phyloP scores from a whole-genome alignment of 2,888 invertebrate genomes.

The Noctua comes region DNA sequence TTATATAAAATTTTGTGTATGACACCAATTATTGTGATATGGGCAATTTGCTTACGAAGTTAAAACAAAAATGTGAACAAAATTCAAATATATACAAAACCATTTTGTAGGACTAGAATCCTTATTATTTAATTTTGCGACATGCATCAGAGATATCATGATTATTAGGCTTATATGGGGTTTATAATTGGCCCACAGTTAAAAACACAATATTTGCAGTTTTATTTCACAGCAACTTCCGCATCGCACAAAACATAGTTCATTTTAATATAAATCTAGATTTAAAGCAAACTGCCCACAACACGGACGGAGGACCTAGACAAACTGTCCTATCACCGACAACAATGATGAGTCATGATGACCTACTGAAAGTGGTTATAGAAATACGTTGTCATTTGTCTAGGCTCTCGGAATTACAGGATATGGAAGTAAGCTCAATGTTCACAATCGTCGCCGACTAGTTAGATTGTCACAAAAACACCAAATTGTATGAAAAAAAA shows the following conservation, averaged over 20 bases:
- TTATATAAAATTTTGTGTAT: slow-evolving; percentile 56
- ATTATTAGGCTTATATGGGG: not conserved
- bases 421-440: slow-evolving; percentile 66
- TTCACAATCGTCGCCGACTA: slow-evolving; percentile 71
- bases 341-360: not conserved
- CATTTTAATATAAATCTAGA: not conserved
- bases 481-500: slow-evolving; percentile 62
- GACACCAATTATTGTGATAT: slow-evolving; percentile 33
- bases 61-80: not conserved
- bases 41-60: slow-evolving; percentile 41
- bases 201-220: not conserved
- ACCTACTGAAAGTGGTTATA: not conserved
- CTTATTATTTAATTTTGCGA: slow-evolving; percentile 28
- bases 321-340: not conserved
- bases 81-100: slow-evolving; percentile 44
- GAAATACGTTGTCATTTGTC: not conserved
- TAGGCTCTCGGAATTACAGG: slow-evolving; percentile 31
- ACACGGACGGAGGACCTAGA: slow-evolving; percentile 23
- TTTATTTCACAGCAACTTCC: slow-evolving; percentile 9
- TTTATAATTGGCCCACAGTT: not conserved
- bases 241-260: slow-evolving; percentile 25
- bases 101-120: slow-evolving; percentile 55
- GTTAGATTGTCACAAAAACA: slow-evolving; percentile 69
- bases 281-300: slow-evolving; percentile 45
- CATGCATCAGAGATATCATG: slow-evolving; percentile 15